Evolutionary conservation across 2,888 invertebrate species (phyloP), one percentile per base, ranked within the genome.

Genomic region (Orthosia incerta): DNA sequence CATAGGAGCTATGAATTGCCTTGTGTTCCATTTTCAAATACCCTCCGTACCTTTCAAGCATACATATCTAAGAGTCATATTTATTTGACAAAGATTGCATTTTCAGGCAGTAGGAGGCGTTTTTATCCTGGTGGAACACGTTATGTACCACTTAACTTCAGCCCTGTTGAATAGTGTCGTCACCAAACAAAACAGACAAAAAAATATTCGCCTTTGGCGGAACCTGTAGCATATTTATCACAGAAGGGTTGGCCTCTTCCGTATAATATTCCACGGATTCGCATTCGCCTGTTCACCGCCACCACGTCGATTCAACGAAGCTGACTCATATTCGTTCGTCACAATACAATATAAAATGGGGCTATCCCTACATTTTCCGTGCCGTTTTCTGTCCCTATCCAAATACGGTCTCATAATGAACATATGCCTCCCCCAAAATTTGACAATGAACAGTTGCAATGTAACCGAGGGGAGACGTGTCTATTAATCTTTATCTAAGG

Each of bases 401-500:
- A 13, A 55, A 50, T 51, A 46, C 18, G 46, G 20, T 60, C 31
- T 57, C 1, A 26, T 26, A 57, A 51, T 26, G 20, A 50, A 53
- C 63, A 61, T 62, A 59, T 61, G 53, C 67, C 61, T 79, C 71
- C 76, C 79, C 80, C 57, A 65, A 71, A 62, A 0, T 46, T 50
- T 71, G 64, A 71, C 46, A 76, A 65, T 61, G 76, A 64, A 68
- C 68, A 68, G 68, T 64, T 74, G 74, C 79, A 51, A 64, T 31
- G 79, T 73, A 16, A 64, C 31, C 18, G 59, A 71, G 67, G 76
- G 80, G 80, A 64, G 53, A 20, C 7, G 23, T 67, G 60, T 31
- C 71, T 18, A 76, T 80, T 61, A 68, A 80, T 80, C 79, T 80
- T 65, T 65, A 80, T 80, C 71, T 65, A 64, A 45, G 64, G 71